Evolutionary conservation across 2,888 invertebrate species (phyloP), one percentile per base, ranked within the genome.

Genomic region (Cryptocheilus praepositus): DNA sequence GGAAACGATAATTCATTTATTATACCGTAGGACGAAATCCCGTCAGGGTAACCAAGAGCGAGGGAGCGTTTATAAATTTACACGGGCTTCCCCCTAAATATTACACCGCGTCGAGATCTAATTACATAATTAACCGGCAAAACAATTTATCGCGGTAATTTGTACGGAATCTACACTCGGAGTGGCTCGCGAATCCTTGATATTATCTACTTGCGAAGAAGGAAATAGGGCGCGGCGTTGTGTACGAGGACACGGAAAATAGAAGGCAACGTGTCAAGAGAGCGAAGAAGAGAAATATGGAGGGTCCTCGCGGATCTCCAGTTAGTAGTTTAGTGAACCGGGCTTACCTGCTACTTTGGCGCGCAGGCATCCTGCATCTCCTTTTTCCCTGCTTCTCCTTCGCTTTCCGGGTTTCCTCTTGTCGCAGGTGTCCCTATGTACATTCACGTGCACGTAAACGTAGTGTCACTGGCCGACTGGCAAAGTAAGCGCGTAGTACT

Each of bases 1-100:
- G 46, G 59, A 46, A 18, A 19, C 45, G 21, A 19, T 44, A 36
- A 36, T 36, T 36, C 36, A 36, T 36, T 36, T 36, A 36, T 36
- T 36, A 36, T 36, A 36, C 36, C 36, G 36, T 36, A 5, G 36
- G 36, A 36, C 36, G 36, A 36, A 36, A 36, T 36, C 44, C 43
- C 16, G 19, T 16, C 53, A 61, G 61, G 60, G 53, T 59, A 62
- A 59, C 16, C 18, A 19, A 13, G 19, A 52, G 22, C 21, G 58
- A 62, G 21, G 13, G 22, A 52, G 22, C 21, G 13, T 36, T 36
- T 36, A 36, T 36, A 36, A 36, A 36, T 36, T 36, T 36, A 36
- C 36, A 36, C 13, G 11, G 13, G 13, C 4, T 7, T 36, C 36
- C 36, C 36, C 36, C 22, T 52, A 52, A 52, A 52, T 21, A 22